A percentile compares a stretch with the other conserved stretches of the same genome.
These are phyloP conservation scores for Craniophora ligustri DNA, from an alignment of 2,888 invertebrate species.

Conservation along the genomic window DNA sequence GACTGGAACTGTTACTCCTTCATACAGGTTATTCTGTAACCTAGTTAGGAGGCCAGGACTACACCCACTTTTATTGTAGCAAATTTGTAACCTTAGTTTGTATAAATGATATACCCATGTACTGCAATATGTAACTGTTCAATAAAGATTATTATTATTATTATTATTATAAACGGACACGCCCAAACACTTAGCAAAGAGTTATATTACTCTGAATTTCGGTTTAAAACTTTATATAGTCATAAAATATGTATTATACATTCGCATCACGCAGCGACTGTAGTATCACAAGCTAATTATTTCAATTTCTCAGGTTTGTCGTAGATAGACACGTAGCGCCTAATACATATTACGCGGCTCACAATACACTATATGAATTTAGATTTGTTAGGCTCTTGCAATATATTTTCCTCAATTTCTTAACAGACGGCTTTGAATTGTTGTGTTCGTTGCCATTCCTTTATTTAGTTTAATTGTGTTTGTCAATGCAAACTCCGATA, in stretches of 20 bases:
- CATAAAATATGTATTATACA: constrained; percentile 49
- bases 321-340: constrained; percentile 71
- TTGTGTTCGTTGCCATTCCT: background rate
- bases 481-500: constrained; percentile 1
- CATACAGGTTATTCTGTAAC: too few relatives aligned
- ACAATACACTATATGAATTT: constrained; percentile 72
- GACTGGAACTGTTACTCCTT: too few relatives aligned
- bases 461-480: background rate
- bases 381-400: constrained; percentile 59
- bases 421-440: background rate
- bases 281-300: constrained; percentile 80
- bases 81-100: too few relatives aligned
- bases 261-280: constrained; percentile 62
- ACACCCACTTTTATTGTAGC: too few relatives aligned
- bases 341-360: constrained; percentile 73
- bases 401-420: constrained; percentile 20
- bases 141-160: too few relatives aligned
- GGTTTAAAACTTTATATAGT: constrained; percentile 31
- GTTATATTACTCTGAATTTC: constrained; percentile 39
- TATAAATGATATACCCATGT: too few relatives aligned
- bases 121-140: too few relatives aligned
- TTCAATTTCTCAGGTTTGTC: constrained; percentile 80
- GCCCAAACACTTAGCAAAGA: constrained; percentile 50
- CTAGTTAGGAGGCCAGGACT: too few relatives aligned
- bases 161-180: too few relatives aligned